Evolutionary conservation across 2,888 invertebrate species (phyloP).

Genomic region (Diarsia dahlii): DNA sequence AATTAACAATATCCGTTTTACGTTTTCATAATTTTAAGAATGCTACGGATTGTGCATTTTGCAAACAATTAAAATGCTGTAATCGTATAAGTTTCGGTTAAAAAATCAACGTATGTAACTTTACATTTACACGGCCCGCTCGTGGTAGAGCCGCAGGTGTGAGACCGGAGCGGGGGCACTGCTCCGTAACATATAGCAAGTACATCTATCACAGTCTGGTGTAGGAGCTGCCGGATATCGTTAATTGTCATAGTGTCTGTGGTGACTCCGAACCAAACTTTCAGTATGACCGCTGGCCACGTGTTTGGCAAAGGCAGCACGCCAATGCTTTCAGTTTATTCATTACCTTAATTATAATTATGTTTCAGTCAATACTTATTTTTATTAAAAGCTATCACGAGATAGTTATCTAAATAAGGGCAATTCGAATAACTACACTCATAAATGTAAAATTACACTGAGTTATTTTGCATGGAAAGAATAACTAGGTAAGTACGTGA

Average conservation of each 20-base stretch:
- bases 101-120: background rate
- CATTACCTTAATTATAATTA: background rate
- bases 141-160: background rate
- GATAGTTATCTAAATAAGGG: no score
- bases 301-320: slow-evolving; percentile 3
- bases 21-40: no score
- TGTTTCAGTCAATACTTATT: background rate
- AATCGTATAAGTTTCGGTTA: no score
- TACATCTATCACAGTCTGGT: background rate
- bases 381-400: background rate
- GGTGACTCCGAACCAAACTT: background rate
- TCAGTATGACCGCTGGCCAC: background rate
- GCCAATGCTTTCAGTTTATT: background rate
- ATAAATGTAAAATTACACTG: background rate
- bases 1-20: no score
- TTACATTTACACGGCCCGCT: background rate
- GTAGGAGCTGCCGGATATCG: background rate
- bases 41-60: no score
- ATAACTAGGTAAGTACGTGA: background rate
- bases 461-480: slow-evolving; percentile 10
- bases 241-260: background rate
- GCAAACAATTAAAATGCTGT: no score
- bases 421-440: background rate
- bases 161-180: background rate
- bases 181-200: background rate